Evolutionary conservation across 2,888 invertebrate genomes (phyloP).

Genomic region (Crioceris asparagi): DNA sequence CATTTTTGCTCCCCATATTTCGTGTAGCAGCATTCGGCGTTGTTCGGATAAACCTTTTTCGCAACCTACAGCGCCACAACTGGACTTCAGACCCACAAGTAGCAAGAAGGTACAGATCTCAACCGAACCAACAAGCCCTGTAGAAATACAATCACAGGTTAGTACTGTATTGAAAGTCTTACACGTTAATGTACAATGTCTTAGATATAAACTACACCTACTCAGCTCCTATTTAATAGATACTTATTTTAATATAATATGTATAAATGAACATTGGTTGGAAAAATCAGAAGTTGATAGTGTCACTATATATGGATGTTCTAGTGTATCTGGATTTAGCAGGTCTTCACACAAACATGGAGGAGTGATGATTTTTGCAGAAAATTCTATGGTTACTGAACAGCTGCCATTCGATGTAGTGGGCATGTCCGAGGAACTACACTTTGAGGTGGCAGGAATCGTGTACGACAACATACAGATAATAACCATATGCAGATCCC

Average conservation of each 20-base stretch:
- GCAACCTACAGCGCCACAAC: background rate
- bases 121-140: no score
- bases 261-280: slow-evolving; percentile 4
- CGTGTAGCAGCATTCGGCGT: no score
- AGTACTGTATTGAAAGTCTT: background rate
- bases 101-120: no score
- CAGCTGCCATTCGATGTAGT: no score
- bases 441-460: no score
- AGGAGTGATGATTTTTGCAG: background rate
- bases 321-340: no score
- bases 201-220: slow-evolving; percentile 1
- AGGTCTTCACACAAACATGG: background rate
- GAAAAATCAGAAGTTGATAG: background rate
- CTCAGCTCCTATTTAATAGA: slow-evolving; percentile 1
- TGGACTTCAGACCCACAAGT: no score
- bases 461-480: no score
- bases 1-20: no score
- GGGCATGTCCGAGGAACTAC: no score
- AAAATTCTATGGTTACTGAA: background rate
- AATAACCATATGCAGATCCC: background rate
- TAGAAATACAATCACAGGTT: no score
- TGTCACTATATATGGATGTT: background rate
- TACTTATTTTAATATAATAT: slow-evolving; percentile 2
- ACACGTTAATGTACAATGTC: slow-evolving; percentile 5
- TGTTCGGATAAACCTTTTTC: background rate